Conservation (phyloP, 2,888 invertebrate species). For the Eupithecia exiguata region DNA sequence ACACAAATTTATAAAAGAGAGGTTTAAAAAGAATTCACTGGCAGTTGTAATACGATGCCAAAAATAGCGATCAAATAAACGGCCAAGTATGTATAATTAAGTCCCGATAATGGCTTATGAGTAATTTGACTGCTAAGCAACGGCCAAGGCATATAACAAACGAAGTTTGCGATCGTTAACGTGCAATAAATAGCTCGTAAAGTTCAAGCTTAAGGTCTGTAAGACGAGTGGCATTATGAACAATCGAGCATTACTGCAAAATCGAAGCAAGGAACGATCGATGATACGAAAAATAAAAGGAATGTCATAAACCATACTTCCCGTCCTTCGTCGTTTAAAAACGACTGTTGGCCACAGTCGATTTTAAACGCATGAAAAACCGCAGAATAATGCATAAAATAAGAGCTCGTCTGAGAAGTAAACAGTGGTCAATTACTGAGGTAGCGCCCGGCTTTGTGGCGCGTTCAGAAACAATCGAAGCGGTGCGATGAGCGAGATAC, state of each 20-base stretch:
- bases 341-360: conserved; percentile 49
- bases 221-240: conserved; percentile 51
- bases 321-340: conserved; percentile 28
- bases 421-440: conserved; percentile 83
- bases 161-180: conserved; percentile 48
- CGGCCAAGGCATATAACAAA: conserved; percentile 57
- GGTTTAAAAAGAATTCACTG: neutral
- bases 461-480: conserved; percentile 82
- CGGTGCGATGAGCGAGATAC: conserved; percentile 82
- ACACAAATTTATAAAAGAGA: neutral
- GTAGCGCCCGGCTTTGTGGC: conserved; percentile 75
- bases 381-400: conserved; percentile 73
- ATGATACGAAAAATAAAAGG: conserved; percentile 46
- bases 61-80: conserved; percentile 16
- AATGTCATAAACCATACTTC: conserved; percentile 51
- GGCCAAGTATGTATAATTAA: conserved; percentile 26
- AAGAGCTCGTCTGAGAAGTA: conserved; percentile 76
- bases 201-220: conserved; percentile 54
- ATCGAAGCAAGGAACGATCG: conserved; percentile 36
- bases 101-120: conserved; percentile 41
- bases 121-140: conserved; percentile 56
- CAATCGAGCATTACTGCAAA: conserved; percentile 45
- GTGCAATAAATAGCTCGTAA: conserved; percentile 62
- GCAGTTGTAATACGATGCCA: neutral
- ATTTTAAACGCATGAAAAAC: conserved; percentile 59